Conservation (phyloP, 2,888 invertebrate species). For the Ormyrus pomaceus region DNA sequence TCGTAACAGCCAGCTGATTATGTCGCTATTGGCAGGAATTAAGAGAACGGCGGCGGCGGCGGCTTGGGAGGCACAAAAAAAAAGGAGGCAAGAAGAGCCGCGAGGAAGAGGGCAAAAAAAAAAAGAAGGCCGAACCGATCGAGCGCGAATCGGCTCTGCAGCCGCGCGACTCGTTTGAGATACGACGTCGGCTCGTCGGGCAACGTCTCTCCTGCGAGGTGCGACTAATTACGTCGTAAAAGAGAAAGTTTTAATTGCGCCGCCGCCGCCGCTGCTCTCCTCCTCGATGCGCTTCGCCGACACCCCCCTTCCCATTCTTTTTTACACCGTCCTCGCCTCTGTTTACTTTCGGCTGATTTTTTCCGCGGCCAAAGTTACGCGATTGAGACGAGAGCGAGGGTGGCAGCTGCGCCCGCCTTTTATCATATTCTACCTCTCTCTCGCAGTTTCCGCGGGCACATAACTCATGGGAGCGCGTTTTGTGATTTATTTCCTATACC, state of each 20-base stretch:
- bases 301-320: neutral
- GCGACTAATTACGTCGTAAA: constrained; percentile 60
- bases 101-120: neutral
- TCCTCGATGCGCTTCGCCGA: neutral
- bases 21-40: too few relatives aligned
- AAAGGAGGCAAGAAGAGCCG: neutral
- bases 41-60: too few relatives aligned
- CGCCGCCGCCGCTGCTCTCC: too few relatives aligned
- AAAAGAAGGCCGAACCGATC: neutral
- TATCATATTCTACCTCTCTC: neutral
- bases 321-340: neutral
- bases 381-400: too few relatives aligned
- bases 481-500: neutral
- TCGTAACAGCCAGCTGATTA: too few relatives aligned
- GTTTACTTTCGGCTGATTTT: neutral
- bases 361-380: neutral
- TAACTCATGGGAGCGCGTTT: neutral
- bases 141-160: too few relatives aligned
- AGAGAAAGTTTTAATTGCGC: constrained; percentile 60
- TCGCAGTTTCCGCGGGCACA: neutral
- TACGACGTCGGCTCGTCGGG: too few relatives aligned
- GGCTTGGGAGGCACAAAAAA: too few relatives aligned
- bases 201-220: neutral
- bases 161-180: too few relatives aligned
- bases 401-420: neutral